phyloP scores from a whole-genome alignment of 2,113 vertebrate genomes.

The Polyodon spathula region DNA sequence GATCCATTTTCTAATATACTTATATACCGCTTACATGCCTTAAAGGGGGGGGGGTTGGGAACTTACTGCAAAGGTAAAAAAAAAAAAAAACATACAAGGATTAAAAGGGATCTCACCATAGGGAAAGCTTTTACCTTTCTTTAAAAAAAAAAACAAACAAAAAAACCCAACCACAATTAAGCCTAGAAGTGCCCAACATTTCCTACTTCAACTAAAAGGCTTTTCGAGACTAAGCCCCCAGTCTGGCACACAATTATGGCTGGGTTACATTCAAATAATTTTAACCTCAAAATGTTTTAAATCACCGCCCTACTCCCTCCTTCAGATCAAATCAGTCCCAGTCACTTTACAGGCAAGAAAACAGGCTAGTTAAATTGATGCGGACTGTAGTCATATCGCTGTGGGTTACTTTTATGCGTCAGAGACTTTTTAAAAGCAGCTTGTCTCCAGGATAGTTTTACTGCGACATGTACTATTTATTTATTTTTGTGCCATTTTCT shows the following conservation, averaged over 20 bases:
- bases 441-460: conserved; percentile 9
- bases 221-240: neutral
- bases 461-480: conserved; percentile 16
- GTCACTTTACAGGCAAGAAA: conserved; percentile 37
- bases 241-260: conserved; percentile 7
- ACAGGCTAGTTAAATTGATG: conserved; percentile 22
- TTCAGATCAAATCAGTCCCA: conserved; percentile 21
- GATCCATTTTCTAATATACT: too few relatives aligned
- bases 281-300: conserved; percentile 21
- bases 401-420: neutral
- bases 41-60: too few relatives aligned
- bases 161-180: conserved; percentile 33
- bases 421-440: conserved; percentile 32
- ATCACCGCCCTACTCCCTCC: conserved; percentile 11
- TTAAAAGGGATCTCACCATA: conserved; percentile 50
- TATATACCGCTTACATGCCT: too few relatives aligned
- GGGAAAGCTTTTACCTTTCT: conserved; percentile 52
- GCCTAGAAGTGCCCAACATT: conserved; percentile 39
- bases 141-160: conserved; percentile 46
- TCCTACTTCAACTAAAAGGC: conserved; percentile 8
- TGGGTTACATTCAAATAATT: conserved; percentile 36
- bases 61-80: too few relatives aligned
- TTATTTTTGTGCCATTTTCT: too few relatives aligned
- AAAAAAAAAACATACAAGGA: conserved; percentile 26
- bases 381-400: neutral